These are phyloP conservation scores for Nannoperca obscura DNA, from an alignment of 2,797 vertebrate genomes.

Conservation along the genomic window DNA sequence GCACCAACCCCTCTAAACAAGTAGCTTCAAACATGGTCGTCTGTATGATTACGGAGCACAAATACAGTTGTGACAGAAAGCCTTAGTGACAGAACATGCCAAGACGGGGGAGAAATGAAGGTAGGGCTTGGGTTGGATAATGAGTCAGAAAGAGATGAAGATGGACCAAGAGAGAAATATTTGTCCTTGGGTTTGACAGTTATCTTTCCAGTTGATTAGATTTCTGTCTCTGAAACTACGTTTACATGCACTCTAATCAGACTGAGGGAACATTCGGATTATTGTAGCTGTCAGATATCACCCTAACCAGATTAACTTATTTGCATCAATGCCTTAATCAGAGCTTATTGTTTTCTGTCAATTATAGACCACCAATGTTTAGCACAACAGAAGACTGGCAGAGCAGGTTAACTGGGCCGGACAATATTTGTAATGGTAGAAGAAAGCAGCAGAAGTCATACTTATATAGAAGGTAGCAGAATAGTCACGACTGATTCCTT, in stretches of 20 bases:
- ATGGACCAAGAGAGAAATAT: conserved; percentile 17
- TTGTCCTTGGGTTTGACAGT: conserved; percentile 7
- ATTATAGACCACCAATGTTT: neutral
- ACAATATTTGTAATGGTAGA: neutral
- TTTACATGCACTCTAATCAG: conserved; percentile 12
- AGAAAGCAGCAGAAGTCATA: neutral
- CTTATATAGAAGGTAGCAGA: conserved; percentile 48
- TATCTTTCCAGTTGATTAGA: conserved; percentile 3
- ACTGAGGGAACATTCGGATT: conserved; percentile 19
- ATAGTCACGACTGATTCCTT: conserved; percentile 72
- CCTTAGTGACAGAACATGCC: conserved; percentile 24
- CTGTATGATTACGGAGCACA: conserved; percentile 42
- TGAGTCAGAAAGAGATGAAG: conserved; percentile 1
- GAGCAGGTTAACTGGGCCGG: neutral
- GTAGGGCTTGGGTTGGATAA: conserved; percentile 1
- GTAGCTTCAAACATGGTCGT: conserved; percentile 63
- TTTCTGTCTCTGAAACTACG: conserved; percentile 4
- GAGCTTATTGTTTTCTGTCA: conserved; percentile 17
- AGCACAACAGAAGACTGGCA: neutral
- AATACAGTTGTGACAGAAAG: conserved; percentile 48
- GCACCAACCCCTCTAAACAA: conserved; percentile 35
- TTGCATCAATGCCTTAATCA: conserved; percentile 12
- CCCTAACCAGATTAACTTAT: conserved; percentile 12
- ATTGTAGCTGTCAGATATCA: conserved; percentile 20
- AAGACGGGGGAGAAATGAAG: conserved; percentile 9